A percentile compares a stretch with the other conserved stretches of the same genome.
Conservation (phyloP, 2,113 vertebrate species). For the Genyomyrus donnyi region DNA sequence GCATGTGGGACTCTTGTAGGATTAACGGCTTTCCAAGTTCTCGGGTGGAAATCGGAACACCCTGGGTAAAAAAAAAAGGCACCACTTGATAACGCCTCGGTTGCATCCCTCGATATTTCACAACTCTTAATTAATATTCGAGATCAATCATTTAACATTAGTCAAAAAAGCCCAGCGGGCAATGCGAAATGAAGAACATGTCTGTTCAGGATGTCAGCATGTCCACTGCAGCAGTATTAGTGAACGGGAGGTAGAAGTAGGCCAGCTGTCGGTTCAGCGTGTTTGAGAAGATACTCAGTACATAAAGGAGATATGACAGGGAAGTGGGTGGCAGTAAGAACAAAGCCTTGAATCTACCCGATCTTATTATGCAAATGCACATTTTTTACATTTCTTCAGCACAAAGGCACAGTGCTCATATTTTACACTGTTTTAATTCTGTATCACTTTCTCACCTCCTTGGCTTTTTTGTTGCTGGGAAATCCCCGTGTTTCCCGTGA, state of each 20-base stretch:
- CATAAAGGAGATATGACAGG: background rate
- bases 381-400: background rate
- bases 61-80: background rate
- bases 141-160: background rate
- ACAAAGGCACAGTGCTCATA: background rate
- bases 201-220: background rate
- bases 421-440: background rate
- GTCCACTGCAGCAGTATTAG: background rate
- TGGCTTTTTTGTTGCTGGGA: background rate
- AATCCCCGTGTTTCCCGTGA: background rate
- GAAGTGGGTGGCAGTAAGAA: background rate
- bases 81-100: background rate
- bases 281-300: background rate
- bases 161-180: background rate
- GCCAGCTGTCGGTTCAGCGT: background rate
- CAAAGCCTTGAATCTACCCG: background rate
- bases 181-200: background rate
- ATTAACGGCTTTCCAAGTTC: background rate
- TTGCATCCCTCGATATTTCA: background rate
- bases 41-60: background rate
- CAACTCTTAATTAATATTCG: background rate
- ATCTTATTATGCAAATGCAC: background rate
- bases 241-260: background rate
- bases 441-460: background rate
- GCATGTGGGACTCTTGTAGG: background rate